Percentiles rank a stretch among this genome's conserved stretches.
Conservation (phyloP, 2,113 vertebrate genomes). For the Ctenomys sociabilis region DNA sequence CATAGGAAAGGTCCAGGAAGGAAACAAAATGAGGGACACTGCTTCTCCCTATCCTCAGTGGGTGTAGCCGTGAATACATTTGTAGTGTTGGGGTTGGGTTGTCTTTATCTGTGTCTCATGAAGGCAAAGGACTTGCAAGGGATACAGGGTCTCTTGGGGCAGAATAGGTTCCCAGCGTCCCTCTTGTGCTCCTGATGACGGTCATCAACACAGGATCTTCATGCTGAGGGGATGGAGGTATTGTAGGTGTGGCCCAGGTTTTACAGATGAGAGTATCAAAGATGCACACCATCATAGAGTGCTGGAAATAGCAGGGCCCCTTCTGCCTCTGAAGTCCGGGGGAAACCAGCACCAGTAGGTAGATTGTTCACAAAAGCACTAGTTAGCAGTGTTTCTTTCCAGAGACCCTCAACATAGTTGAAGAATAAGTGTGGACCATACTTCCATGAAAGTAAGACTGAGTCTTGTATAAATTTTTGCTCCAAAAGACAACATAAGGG, state of each 20-base stretch:
- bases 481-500: background rate
- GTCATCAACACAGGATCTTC: accelerated
- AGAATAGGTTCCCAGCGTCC: background rate
- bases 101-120: background rate
- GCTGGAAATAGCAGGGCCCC: background rate
- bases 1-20: background rate
- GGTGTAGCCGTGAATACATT: background rate
- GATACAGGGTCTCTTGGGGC: background rate
- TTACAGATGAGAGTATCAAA: accelerated
- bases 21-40: accelerated
- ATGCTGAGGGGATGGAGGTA: accelerated
- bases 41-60: background rate
- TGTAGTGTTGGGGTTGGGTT: accelerated
- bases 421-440: background rate
- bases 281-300: background rate
- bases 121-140: background rate
- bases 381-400: background rate
- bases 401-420: accelerated
- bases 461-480: background rate
- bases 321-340: background rate
- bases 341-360: background rate
- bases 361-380: background rate
- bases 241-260: accelerated
- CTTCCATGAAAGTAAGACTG: background rate
- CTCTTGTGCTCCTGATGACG: background rate